These are phyloP conservation scores for Cryptocephalus primarius DNA, from an alignment of 2,888 invertebrate genomes.

Conservation along the genomic window DNA sequence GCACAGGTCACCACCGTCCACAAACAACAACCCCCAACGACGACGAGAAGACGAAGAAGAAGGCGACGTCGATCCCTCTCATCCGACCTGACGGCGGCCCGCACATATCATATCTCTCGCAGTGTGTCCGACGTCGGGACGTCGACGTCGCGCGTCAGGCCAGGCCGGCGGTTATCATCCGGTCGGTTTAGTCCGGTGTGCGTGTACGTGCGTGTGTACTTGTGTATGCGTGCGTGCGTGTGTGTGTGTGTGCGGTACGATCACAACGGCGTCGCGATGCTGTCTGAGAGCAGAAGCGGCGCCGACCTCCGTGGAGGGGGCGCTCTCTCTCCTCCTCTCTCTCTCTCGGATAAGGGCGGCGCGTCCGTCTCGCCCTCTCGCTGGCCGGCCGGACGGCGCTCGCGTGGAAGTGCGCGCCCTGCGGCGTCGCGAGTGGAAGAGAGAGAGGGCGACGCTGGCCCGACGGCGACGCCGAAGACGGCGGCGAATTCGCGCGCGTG, in stretches of 20 bases:
- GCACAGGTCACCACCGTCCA: constrained; percentile 26
- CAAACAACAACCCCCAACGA: neutral
- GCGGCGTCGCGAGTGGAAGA: neutral
- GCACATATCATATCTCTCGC: constrained; percentile 15
- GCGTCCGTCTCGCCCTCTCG: constrained; percentile 35
- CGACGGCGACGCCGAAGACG: constrained; percentile 9
- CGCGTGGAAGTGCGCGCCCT: constrained; percentile 15
- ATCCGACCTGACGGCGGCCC: constrained; percentile 3
- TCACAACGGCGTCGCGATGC: constrained; percentile 38
- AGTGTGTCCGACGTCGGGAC: neutral
- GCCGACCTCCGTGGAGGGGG: constrained; percentile 35
- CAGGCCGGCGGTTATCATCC: no score
- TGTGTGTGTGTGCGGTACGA: constrained; percentile 32
- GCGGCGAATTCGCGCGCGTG: constrained; percentile 9
- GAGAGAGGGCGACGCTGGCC: neutral
- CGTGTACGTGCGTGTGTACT: neutral
- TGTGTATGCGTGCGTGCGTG: constrained; percentile 23
- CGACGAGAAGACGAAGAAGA: no score
- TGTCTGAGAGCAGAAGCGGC: constrained; percentile 32
- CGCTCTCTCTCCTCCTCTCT: constrained; percentile 1
- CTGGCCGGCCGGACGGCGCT: constrained; percentile 21
- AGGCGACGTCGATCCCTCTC: no score
- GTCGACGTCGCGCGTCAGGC: no score
- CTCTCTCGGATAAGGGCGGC: constrained; percentile 31
- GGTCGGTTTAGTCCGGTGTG: no score